Evolutionary conservation across 2,888 invertebrate genomes (phyloP).

Genomic region (Ennomos fuscantarius): DNA sequence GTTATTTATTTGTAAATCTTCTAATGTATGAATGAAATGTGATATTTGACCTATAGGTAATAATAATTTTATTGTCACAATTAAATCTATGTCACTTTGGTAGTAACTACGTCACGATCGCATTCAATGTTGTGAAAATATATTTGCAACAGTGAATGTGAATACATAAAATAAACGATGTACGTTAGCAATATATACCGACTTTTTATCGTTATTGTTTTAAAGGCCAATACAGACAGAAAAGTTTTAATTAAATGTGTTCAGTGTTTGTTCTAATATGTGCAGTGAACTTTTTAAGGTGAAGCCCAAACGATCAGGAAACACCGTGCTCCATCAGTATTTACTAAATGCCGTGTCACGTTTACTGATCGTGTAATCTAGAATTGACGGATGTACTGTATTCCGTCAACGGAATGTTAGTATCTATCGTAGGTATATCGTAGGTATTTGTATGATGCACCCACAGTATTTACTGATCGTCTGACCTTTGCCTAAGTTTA

Average conservation of each 20-base stretch:
- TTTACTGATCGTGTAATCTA: too few species aligned
- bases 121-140: slow-evolving; percentile 76
- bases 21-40: slow-evolving; percentile 49
- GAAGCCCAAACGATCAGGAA: too few species aligned
- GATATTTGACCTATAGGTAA: slow-evolving; percentile 32
- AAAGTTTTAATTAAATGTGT: too few species aligned
- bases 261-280: too few species aligned
- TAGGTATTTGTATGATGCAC: too few species aligned
- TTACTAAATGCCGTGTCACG: too few species aligned
- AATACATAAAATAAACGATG: slow-evolving; percentile 24
- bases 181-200: slow-evolving; percentile 4
- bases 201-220: background rate
- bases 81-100: slow-evolving; percentile 48
- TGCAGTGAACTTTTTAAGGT: too few species aligned
- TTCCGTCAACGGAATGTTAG: too few species aligned
- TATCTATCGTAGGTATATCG: too few species aligned
- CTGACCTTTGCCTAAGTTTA: background rate
- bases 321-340: too few species aligned
- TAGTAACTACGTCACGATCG: slow-evolving; percentile 40
- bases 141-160: slow-evolving; percentile 76
- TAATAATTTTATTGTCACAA: slow-evolving; percentile 45
- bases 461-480: slow-evolving; percentile 12
- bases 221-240: too few species aligned
- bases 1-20: slow-evolving; percentile 74
- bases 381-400: too few species aligned